Evolutionary conservation across 2,888 invertebrate genomes (phyloP), one percentile per base, ranked within the genome.

Genomic region (Galeruca laticollis): DNA sequence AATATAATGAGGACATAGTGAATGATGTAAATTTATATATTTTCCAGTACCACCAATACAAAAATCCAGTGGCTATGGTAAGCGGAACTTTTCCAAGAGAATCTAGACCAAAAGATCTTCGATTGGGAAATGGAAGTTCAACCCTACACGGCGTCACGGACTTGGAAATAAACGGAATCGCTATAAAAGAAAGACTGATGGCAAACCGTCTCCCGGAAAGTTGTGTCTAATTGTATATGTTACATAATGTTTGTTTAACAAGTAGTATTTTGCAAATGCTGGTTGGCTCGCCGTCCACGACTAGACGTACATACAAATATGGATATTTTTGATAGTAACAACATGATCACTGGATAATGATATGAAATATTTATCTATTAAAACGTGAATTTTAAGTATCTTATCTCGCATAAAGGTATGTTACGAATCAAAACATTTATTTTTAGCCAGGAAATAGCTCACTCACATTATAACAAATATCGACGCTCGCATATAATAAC

Each of bases 191-290:
- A 86, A 91, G 94, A 82, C 90, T 95, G 73, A 93, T 94, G 89
- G 93, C 94, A 81, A 93, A 93, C 84, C 91, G 94, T 83, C 91
- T 95, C 83, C 95, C 95, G 54, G 95, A 95, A 86, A 94, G 94
- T 84, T 95, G 94, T 87, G 95, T 95, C 81, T 95, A 93, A 91
- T 49, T 13, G 47, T 10, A 33, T 33, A 5, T 31, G 20, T 51
- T 18, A 49, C 8, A 31, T 57, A 8, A 69, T 62, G 3, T 18
- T 60, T 20, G 18, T 54, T 33, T 33, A 11, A 43, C 40, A n/a
- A 62, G n/a, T 35, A 62, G 33, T 31, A 49, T 15, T 63, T 26
- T 60, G 60, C 40, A 59, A 57, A 62, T 54, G 54, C 43, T 70
- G 66, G 65, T 70, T 70, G 66, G 68, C 60, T 67, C 68, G 63